Evolutionary conservation across 1,140 invertebrate species (phyloP), one percentile per base, ranked within the genome.

Genomic region (Conus ventricosus): DNA sequence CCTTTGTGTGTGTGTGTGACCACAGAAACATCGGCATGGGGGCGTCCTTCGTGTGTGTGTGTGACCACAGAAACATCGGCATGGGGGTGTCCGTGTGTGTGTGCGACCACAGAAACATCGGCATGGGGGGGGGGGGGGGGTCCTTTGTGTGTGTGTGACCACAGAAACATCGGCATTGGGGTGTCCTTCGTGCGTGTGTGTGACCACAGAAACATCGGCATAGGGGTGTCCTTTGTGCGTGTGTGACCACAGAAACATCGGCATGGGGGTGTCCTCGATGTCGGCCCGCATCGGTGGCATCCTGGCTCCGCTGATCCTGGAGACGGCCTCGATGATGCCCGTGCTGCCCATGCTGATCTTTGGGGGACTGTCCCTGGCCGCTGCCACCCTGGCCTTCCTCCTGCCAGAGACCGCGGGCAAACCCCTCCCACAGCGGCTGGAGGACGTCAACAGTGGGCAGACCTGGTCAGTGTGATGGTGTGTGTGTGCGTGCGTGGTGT

Each of bases 11-110:
- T 39, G 39, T 39, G 39, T 39, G 39, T 39, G 39, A 39, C 55
- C 3, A 15, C 89, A 93, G 92, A 86, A 93, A 91, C 87, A 91
- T 91, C 82, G 92, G 91, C 4, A 91, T 93, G 90, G 92, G 92
- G 0, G 89, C 91, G n/a, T 89, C 92, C 0, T 92, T n/a, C n/a
- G n/a, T n/a, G 39, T 39, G 39, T 39, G 39, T 39, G 39, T 39
- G 39, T 39, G 39, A 39, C 55, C 3, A 15, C 89, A 93, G 92
- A 86, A 93, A 91, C 87, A 91, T 91, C 82, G 92, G 91, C 4
- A 91, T 93, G 90, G 92, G 92, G 0, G 89, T 92, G n/a, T 89
- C 92, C 0, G 39, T 39, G 39, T 39, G 39, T 39, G 39, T 39
- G 39, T 39, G n/a, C n/a, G 39, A 39, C 55, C 3, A 15, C 89